phyloP scores from a whole-genome alignment of 2,113 vertebrate species.

The Nanorana parkeri region DNA sequence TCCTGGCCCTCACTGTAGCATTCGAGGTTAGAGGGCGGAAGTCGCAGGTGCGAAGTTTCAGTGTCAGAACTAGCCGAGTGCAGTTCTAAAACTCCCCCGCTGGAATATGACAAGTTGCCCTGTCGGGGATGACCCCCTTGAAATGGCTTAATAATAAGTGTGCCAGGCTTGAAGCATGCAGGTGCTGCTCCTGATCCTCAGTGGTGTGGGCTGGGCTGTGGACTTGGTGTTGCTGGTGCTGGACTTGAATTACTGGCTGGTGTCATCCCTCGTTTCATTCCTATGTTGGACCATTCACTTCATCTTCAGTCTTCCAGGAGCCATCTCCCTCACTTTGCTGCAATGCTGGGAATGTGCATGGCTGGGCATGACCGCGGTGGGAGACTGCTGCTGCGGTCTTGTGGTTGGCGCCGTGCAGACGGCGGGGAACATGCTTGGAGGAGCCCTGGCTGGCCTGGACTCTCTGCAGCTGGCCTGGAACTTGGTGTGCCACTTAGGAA shows the following conservation, averaged over 20 bases:
- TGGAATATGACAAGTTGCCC: neutral
- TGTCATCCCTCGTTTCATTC: slow-evolving; percentile 80
- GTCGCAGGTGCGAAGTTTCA: neutral
- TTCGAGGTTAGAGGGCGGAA: neutral
- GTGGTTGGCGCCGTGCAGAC: slow-evolving; percentile 64
- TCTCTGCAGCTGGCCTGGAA: slow-evolving; percentile 88
- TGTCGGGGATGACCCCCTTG: neutral
- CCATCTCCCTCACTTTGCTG: slow-evolving; percentile 67
- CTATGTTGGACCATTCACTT: slow-evolving; percentile 76
- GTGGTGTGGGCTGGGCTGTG: slow-evolving; percentile 76
- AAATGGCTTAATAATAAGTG: slow-evolving; percentile 26
- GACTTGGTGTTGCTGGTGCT: slow-evolving; percentile 81
- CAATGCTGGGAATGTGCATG: slow-evolving; percentile 76
- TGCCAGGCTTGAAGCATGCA: slow-evolving; percentile 81
- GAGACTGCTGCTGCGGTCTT: slow-evolving; percentile 67
- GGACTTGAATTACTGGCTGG: slow-evolving; percentile 88
- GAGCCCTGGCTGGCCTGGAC: slow-evolving; percentile 78
- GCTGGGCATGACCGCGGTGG: slow-evolving; percentile 66
- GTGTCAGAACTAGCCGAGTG: neutral
- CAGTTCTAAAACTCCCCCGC: neutral
- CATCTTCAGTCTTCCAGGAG: slow-evolving; percentile 75
- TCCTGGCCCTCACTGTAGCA: too few species aligned
- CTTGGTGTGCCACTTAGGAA: slow-evolving; percentile 77
- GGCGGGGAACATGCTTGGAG: slow-evolving; percentile 68
- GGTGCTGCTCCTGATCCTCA: slow-evolving; percentile 77